A percentile compares a stretch with the other conserved stretches of the same genome.
These are phyloP conservation scores for Drosophila basisetae DNA, from an alignment of 2,888 invertebrate genomes.

Conservation along the genomic window DNA sequence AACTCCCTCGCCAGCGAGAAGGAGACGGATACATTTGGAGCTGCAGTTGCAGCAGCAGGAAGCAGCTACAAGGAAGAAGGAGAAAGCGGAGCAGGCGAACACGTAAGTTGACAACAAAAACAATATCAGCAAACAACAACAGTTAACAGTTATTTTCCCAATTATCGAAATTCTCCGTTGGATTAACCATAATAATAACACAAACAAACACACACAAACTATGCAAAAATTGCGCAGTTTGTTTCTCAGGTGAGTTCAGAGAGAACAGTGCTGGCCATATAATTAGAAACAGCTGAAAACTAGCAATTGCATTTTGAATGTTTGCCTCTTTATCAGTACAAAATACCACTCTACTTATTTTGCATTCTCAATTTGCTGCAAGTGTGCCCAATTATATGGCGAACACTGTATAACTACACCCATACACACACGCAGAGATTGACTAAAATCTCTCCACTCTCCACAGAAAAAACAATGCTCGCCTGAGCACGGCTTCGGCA, in stretches of 20 bases:
- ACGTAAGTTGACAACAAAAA: slow-evolving; percentile 64
- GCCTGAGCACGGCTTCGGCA: slow-evolving; percentile 38
- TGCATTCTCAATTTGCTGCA: not conserved
- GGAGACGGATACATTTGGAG: slow-evolving; percentile 71
- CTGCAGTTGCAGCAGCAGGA: slow-evolving; percentile 57
- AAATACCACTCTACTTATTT: not conserved
- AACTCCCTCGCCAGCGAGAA: slow-evolving; percentile 69
- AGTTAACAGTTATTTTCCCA: not conserved
- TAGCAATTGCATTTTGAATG: not conserved
- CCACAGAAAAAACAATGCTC: slow-evolving; percentile 66
- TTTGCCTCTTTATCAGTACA: not conserved
- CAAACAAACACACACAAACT: slow-evolving; percentile 46
- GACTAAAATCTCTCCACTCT: slow-evolving; percentile 1
- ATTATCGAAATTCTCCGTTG: slow-evolving; percentile 73
- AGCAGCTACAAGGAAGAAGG: slow-evolving; percentile 13
- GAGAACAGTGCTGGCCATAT: not conserved
- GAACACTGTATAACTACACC: not conserved
- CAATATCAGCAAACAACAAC: not conserved
- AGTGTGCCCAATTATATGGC: not conserved
- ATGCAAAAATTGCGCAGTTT: slow-evolving; percentile 84
- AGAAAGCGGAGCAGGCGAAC: slow-evolving; percentile 62
- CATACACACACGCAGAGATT: not conserved
- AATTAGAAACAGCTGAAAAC: not conserved
- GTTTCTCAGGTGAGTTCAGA: slow-evolving; percentile 75
- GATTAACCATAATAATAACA: slow-evolving; percentile 24